phyloP scores from a whole-genome alignment of 2,888 invertebrate genomes.

The Lycia hirtaria region DNA sequence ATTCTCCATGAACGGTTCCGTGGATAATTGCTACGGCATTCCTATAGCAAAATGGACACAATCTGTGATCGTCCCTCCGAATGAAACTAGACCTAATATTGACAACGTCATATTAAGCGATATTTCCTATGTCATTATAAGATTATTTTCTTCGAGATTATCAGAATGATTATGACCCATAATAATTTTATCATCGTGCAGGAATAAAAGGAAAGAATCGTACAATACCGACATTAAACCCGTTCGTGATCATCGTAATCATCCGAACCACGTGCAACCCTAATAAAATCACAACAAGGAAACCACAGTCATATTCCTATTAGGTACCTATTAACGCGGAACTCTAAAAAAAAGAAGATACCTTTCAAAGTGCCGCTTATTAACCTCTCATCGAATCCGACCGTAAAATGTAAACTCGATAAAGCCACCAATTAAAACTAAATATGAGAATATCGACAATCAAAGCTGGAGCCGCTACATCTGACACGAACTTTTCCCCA shows the following conservation, averaged over 20 bases:
- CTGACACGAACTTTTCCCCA: conserved; percentile 80
- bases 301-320: conserved; percentile 71
- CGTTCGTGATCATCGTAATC: conserved; percentile 43
- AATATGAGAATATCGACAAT: conserved; percentile 84
- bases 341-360: conserved; percentile 80
- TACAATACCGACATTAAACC: conserved; percentile 40
- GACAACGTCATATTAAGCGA: conserved; percentile 19
- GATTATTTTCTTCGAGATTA: conserved; percentile 20
- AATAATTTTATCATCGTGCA: conserved; percentile 20
- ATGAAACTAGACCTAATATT: conserved; percentile 33
- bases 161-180: conserved; percentile 25
- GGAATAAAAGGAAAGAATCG: conserved; percentile 33
- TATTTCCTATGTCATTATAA: conserved; percentile 14
- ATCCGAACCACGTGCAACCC: conserved; percentile 59
- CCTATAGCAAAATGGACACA: conserved; percentile 59
- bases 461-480: conserved; percentile 84
- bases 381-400: conserved; percentile 84
- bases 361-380: conserved; percentile 85
- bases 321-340: conserved; percentile 71
- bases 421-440: conserved; percentile 86
- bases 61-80: conserved; percentile 45
- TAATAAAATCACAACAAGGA: conserved; percentile 67
- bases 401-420: conserved; percentile 86
- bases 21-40: conserved; percentile 72
- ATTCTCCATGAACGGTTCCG: conserved; percentile 79